Evolutionary conservation across 2,797 vertebrate genomes (phyloP).

Genomic region (Chiloscyllium punctatum): DNA sequence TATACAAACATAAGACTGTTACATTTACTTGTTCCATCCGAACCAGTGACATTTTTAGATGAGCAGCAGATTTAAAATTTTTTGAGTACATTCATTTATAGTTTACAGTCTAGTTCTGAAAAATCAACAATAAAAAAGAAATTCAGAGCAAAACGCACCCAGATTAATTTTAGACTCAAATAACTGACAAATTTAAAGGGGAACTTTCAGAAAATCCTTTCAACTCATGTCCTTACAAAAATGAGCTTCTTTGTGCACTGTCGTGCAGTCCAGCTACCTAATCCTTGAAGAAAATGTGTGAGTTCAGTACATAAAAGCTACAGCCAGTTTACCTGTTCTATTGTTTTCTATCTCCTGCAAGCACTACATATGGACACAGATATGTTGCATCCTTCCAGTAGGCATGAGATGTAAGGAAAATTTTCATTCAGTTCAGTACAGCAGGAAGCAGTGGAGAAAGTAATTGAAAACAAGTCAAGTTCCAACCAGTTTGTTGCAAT

Average conservation of each 20-base stretch:
- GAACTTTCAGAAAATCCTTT: neutral
- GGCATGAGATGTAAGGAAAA: neutral
- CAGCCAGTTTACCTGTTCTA: neutral
- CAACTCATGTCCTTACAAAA: neutral
- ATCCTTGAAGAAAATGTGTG: neutral
- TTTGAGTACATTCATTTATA: neutral
- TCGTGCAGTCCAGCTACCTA: neutral
- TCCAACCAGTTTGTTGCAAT: constrained; percentile 24
- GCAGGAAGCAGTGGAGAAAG: neutral
- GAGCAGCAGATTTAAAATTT: neutral
- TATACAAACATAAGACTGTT: neutral
- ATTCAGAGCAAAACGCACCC: neutral
- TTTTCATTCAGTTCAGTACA: neutral
- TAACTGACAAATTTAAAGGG: neutral
- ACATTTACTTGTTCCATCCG: neutral
- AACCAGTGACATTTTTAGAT: neutral
- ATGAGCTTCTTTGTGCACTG: neutral
- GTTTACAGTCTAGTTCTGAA: neutral
- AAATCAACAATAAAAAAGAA: neutral
- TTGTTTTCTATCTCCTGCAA: neutral
- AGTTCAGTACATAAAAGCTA: neutral
- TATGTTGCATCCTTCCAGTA: neutral
- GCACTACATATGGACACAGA: neutral
- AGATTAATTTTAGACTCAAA: neutral
- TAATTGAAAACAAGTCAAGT: constrained; percentile 15